Conservation (phyloP, 2,888 invertebrate genomes). For the Chymomyza procnemis region DNA sequence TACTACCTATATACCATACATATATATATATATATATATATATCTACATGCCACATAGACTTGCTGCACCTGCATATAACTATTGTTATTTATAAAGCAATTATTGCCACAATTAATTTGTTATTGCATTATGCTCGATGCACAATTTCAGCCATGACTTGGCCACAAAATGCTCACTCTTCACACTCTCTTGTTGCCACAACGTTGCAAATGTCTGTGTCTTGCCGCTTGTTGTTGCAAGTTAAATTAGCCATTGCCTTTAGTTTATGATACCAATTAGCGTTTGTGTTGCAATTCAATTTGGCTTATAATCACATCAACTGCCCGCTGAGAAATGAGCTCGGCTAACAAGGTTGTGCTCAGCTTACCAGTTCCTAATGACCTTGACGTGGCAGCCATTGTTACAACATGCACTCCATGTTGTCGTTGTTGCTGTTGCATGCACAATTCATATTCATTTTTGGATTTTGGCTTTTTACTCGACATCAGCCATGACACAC, state of each 20-base stretch:
- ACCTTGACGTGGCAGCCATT: conserved; percentile 24
- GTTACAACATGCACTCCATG: conserved; percentile 11
- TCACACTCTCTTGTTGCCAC: conserved; percentile 6
- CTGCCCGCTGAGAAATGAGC: background rate
- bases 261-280: conserved; percentile 57
- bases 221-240: conserved; percentile 29
- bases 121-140: conserved; percentile 50
- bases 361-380: conserved; percentile 29
- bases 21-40: conserved; percentile 9
- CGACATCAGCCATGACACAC: background rate
- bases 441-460: conserved; percentile 45
- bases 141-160: conserved; percentile 18
- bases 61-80: conserved; percentile 14
- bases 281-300: conserved; percentile 41
- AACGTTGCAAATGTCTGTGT: conserved; percentile 10
- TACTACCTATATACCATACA: too few species aligned
- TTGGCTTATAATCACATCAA: conserved; percentile 25
- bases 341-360: conserved; percentile 1
- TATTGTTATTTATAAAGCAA: conserved; percentile 65
- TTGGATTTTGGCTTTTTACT: conserved; percentile 15
- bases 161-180: background rate
- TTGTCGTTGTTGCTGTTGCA: conserved; percentile 20
- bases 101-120: conserved; percentile 70
- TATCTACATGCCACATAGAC: background rate
- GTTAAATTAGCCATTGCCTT: conserved; percentile 44